These are phyloP conservation scores for Galerucella pusilla DNA, from an alignment of 2,888 invertebrate species.

Conservation along the genomic window DNA sequence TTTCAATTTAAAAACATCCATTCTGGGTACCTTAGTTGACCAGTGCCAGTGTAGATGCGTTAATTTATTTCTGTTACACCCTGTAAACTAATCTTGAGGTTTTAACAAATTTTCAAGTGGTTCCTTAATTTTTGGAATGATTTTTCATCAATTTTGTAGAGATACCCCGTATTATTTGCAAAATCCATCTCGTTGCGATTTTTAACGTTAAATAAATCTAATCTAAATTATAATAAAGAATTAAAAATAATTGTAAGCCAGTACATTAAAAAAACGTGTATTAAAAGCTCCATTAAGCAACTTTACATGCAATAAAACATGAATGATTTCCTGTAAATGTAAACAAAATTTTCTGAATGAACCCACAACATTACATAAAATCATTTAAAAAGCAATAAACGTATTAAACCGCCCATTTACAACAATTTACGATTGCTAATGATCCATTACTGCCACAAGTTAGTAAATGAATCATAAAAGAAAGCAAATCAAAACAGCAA, in stretches of 20 bases:
- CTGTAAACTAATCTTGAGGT: no score
- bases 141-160: neutral
- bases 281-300: neutral
- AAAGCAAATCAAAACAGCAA: conserved; percentile 46
- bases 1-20: no score
- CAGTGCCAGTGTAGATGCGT: no score
- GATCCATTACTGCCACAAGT: conserved; percentile 44
- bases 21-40: no score
- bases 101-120: no score
- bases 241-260: no score
- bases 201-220: no score
- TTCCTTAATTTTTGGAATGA: no score
- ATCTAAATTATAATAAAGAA: no score
- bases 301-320: conserved; percentile 14
- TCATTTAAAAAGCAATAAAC: conserved; percentile 52
- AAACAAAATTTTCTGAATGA: conserved; percentile 36
- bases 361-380: conserved; percentile 35
- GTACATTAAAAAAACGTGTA: neutral
- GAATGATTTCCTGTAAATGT: conserved; percentile 19
- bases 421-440: conserved; percentile 42
- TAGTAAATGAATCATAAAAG: conserved; percentile 48
- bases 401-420: conserved; percentile 41
- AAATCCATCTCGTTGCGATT: no score
- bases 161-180: neutral
- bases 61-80: no score